Base-by-base conservation (phyloP, 2,888 invertebrate species). In the Apamea crenata region DNA sequence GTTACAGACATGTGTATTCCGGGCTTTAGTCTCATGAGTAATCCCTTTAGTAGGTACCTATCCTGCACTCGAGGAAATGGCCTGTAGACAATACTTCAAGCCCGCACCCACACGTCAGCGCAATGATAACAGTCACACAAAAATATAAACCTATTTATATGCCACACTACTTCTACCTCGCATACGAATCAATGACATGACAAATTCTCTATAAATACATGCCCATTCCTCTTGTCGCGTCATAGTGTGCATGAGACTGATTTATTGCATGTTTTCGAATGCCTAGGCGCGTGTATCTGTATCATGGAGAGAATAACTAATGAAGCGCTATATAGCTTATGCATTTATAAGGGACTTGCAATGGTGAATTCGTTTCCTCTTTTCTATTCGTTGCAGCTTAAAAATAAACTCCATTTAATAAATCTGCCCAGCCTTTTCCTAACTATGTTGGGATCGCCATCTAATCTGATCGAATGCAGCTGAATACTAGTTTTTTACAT, bases 211-310 rank as follows among this genome's bases (percentile, higher is more conserved):
- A 87, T 86, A 82, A 85, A 89, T 88, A 88, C 76, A 44, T 59
- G 68, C 14, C 68, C 69, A 82, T 88, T 85, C 81, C 76, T 81
- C 75, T 83, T 63, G 82, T 77, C 79, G 70, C 79, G 74, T 86
- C 88, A 88, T 82, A 81, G 61, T 78, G 85, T 70, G 83, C 83
- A 71, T 44, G 78, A 81, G 73, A 66, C 88, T 84, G 85, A 89
- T 89, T 88, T 89, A 89, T 85, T 67, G 69, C 81, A 73, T 89
- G 87, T 88, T 89, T 89, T 86, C 77, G 73, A 89, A 81, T 89
- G 79, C 77, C 74, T 80, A 83, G 61, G 36, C 76, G 81, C 77
- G n/a, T 81, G 82, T 80, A 68, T 81, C 63, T 68, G 61, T 69
- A 70, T 50, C 71, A 74, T 47, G n/a, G 78, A 86, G 67, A 5